Conservation (phyloP, 2,797 vertebrate genomes). For the Busarellus nigricollis region DNA sequence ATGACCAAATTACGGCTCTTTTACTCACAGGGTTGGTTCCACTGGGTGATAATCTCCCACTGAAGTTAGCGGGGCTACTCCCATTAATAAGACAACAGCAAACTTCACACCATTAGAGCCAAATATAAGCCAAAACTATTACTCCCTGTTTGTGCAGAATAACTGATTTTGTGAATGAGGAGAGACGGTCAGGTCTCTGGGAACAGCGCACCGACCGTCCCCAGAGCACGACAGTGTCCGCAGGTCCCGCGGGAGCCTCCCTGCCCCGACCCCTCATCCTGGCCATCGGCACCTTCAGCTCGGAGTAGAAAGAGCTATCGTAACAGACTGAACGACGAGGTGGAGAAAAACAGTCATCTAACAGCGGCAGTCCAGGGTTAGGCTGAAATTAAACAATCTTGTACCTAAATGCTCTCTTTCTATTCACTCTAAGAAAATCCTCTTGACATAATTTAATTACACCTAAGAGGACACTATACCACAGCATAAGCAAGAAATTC, state of each 20-base stretch:
- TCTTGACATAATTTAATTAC: conserved; percentile 54
- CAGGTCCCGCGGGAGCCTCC: fast-evolving
- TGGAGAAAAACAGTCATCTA: neutral
- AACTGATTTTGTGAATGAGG: fast-evolving
- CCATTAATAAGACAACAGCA: neutral
- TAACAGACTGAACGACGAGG: fast-evolving
- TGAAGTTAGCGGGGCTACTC: fast-evolving
- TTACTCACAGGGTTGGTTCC: fast-evolving
- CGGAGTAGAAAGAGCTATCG: neutral
- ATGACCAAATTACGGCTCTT: neutral
- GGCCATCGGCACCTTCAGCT: fast-evolving
- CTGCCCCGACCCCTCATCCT: fast-evolving
- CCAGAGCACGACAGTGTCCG: fast-evolving
- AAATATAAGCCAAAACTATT: fast-evolving
- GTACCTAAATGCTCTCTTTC: neutral
- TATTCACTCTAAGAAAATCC: neutral
- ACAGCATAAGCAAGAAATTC: neutral
- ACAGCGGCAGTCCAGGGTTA: neutral
- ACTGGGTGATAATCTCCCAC: neutral
- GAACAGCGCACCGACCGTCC: fast-evolving
- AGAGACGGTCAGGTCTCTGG: neutral
- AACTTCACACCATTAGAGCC: neutral
- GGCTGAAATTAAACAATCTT: neutral
- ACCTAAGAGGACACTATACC: neutral
- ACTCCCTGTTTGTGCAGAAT: neutral